Percentiles rank a stretch among this genome's conserved stretches.
Conservation (phyloP, 2,797 vertebrate genomes). For the Lophotriccus pileatus region DNA sequence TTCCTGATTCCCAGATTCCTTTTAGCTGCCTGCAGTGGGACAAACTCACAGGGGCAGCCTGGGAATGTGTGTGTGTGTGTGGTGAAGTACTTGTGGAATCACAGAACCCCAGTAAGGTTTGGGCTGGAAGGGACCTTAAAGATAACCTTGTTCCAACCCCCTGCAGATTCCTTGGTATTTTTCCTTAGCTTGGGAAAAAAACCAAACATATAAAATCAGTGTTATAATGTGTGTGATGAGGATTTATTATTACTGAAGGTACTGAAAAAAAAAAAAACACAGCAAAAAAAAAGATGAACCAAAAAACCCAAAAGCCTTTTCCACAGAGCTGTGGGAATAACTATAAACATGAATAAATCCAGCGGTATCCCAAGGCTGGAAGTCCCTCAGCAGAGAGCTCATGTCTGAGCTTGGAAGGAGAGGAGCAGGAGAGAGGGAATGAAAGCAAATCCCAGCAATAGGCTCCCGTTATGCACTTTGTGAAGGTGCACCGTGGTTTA, state of each 20-base stretch:
- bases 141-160: background rate
- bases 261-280: too few relatives aligned
- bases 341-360: background rate
- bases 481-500: constrained; percentile 36
- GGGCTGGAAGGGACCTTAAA: background rate
- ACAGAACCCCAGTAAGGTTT: background rate
- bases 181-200: background rate
- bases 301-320: background rate
- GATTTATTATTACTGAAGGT: background rate
- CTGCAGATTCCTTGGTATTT: background rate
- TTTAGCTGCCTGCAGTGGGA: background rate
- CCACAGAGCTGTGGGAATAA: background rate
- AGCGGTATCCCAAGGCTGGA: background rate
- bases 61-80: background rate
- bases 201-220: background rate
- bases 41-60: rapidly evolving
- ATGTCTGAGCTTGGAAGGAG: background rate
- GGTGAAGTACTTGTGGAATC: background rate
- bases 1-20: background rate
- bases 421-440: background rate
- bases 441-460: background rate
- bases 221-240: too few relatives aligned
- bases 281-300: background rate
- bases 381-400: background rate
- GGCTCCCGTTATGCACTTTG: background rate